phyloP scores from a whole-genome alignment of 1,140 invertebrate species.

The Acromyrmex echinatior region DNA sequence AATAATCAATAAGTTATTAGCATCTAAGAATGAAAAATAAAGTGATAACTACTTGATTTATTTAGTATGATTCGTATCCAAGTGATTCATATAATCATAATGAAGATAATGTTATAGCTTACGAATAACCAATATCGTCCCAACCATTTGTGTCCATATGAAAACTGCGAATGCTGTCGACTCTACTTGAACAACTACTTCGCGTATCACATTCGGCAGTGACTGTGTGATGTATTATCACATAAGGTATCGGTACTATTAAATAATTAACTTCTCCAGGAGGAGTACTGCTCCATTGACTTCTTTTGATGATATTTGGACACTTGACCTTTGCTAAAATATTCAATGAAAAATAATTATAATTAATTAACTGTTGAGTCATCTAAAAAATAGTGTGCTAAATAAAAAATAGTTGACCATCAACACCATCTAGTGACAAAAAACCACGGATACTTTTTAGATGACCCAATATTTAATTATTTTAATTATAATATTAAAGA shows the following conservation, averaged over 20 bases:
- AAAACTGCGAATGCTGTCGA: conserved; percentile 87
- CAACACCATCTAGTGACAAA: too few species aligned
- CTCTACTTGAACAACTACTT: conserved; percentile 83
- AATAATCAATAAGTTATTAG: background rate
- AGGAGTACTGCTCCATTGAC: conserved; percentile 46
- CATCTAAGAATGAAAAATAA: background rate
- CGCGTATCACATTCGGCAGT: conserved; percentile 87
- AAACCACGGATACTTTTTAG: too few species aligned
- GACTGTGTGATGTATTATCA: conserved; percentile 91
- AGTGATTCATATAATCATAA: background rate
- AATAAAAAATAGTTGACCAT: too few species aligned
- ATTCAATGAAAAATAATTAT: background rate
- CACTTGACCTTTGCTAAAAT: conserved; percentile 74
- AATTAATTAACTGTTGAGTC: background rate
- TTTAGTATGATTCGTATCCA: background rate
- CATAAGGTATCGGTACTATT: conserved; percentile 82
- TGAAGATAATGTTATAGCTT: conserved; percentile 71
- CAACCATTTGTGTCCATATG: conserved; percentile 88
- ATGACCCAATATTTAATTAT: too few species aligned
- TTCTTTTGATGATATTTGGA: conserved; percentile 67
- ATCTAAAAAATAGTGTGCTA: too few species aligned
- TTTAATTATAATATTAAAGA: background rate
- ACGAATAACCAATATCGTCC: conserved; percentile 89
- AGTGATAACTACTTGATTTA: background rate
- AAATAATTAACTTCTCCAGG: conserved; percentile 69